These are phyloP conservation scores for Marcusenius ussheri DNA, from an alignment of 2,113 vertebrate species.

Conservation along the genomic window DNA sequence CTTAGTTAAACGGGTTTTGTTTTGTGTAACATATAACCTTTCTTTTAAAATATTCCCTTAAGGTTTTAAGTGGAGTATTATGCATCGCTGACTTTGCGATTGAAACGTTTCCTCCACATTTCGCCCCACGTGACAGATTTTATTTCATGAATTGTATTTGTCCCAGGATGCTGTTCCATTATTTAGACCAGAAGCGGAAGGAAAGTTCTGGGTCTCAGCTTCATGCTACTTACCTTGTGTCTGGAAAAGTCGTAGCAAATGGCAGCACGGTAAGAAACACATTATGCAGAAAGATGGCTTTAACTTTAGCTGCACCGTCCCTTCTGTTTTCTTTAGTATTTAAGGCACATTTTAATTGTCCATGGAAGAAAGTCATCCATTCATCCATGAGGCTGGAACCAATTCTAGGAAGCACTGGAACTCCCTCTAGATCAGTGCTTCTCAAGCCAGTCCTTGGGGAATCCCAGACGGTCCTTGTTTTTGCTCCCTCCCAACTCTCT, in stretches of 20 bases:
- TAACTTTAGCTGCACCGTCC: background rate
- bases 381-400: background rate
- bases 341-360: background rate
- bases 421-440: background rate
- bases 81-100: background rate
- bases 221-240: constrained; percentile 85
- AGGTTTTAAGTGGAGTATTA: background rate
- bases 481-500: too few species aligned
- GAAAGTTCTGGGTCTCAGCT: constrained; percentile 75
- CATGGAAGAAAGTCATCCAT: background rate
- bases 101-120: background rate
- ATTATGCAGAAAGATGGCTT: background rate
- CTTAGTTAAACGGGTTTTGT: background rate
- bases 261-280: constrained; percentile 66
- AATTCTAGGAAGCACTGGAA: background rate
- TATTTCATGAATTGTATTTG: background rate
- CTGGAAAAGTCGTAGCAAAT: constrained; percentile 71
- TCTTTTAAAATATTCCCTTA: background rate
- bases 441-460: too few species aligned
- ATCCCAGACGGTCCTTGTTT: background rate
- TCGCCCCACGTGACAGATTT: background rate
- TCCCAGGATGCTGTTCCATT: constrained; percentile 87
- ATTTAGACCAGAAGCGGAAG: constrained; percentile 82
- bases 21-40: background rate
- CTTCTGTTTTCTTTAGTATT: background rate